phyloP scores from a whole-genome alignment of 2,888 invertebrate species.

The Lamellibrachia satsuma region DNA sequence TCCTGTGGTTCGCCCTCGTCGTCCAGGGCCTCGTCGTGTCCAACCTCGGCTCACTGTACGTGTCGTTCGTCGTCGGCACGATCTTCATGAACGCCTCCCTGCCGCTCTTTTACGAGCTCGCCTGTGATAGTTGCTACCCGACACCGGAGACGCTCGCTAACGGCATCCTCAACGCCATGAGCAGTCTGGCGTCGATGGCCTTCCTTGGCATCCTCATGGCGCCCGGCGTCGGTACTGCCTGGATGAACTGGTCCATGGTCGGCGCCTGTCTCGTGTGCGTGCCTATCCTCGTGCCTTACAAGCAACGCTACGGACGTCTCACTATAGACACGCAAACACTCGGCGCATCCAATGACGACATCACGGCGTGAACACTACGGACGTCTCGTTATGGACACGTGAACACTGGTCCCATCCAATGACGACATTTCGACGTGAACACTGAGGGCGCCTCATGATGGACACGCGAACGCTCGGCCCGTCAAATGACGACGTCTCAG shows the following conservation, averaged over 20 bases:
- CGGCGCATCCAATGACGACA: not conserved
- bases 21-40: conserved; percentile 24
- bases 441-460: not conserved
- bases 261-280: conserved; percentile 42
- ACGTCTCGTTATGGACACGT: not conserved
- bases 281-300: conserved; percentile 33
- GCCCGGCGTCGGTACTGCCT: conserved; percentile 45
- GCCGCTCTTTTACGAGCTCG: conserved; percentile 42
- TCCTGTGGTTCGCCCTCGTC: conserved; percentile 30
- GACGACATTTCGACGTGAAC: not conserved
- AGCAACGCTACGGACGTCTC: conserved; percentile 35
- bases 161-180: conserved; percentile 50
- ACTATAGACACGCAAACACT: conserved; percentile 27
- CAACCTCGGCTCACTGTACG: conserved; percentile 36
- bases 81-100: conserved; percentile 26
- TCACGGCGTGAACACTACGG: too few relatives aligned
- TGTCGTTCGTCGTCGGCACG: conserved; percentile 29
- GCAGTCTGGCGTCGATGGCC: conserved; percentile 51
- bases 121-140: conserved; percentile 42
- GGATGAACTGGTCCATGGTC: conserved; percentile 55
- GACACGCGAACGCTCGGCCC: not conserved
- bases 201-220: conserved; percentile 50
- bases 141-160: conserved; percentile 47
- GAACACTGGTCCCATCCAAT: not conserved
- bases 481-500: not conserved